Evolutionary conservation across 2,888 invertebrate species (phyloP).

Genomic region (Chelonus formosanus): DNA sequence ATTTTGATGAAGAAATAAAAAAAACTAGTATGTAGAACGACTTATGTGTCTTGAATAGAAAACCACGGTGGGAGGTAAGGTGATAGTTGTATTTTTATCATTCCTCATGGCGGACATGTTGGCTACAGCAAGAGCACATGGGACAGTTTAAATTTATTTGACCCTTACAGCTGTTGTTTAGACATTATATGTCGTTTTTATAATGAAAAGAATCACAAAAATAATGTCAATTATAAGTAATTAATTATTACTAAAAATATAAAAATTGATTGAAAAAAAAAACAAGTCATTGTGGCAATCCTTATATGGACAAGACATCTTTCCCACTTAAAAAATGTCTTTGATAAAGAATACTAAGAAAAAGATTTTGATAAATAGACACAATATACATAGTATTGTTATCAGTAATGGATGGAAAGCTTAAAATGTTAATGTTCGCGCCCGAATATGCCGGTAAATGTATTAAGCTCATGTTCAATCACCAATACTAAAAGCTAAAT

Average conservation of each 20-base stretch:
- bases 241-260: background rate
- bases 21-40: conserved; percentile 2
- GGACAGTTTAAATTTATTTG: conserved; percentile 9
- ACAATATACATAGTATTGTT: background rate
- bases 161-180: background rate
- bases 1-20: background rate
- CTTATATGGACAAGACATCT: conserved; percentile 25
- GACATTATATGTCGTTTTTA: no score
- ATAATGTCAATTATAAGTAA: background rate
- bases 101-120: conserved; percentile 46
- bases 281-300: background rate
- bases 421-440: no score
- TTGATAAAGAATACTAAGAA: background rate
- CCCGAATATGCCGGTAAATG: no score
- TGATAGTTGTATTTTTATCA: conserved; percentile 48
- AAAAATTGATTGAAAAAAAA: background rate
- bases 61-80: conserved; percentile 32
- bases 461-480: no score
- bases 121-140: conserved; percentile 42
- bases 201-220: no score
- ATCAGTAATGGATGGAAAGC: no score
- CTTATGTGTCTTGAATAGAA: conserved; percentile 4
- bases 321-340: background rate
- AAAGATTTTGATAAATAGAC: background rate
- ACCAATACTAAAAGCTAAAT: no score